Evolutionary conservation across 53 echinoderm and acorn worm species (phyloP).

Genomic region (Holothuria leucospilota): DNA sequence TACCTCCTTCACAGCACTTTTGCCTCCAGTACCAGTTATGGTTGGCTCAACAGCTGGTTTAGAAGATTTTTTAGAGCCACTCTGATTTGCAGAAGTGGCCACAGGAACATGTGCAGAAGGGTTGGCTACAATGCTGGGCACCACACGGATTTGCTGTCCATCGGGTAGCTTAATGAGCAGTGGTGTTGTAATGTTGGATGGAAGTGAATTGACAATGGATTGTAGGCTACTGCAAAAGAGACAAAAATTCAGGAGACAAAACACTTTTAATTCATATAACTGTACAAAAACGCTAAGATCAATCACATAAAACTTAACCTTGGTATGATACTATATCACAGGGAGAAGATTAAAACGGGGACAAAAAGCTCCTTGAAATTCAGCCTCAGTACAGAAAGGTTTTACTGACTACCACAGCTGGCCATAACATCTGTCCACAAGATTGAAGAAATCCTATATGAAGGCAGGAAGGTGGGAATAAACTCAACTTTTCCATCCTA

Average conservation of each 20-base stretch:
- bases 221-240: constrained; percentile 46
- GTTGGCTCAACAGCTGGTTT: neutral
- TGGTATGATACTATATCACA: no score
- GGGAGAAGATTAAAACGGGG: no score
- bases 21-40: constrained; percentile 1
- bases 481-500: no score
- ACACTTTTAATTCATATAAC: no score
- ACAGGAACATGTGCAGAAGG: constrained; percentile 77
- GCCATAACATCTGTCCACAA: no score
- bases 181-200: constrained; percentile 61
- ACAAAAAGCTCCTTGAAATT: no score
- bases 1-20: constrained; percentile 24
- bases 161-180: constrained; percentile 81
- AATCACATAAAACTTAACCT: no score
- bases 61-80: neutral
- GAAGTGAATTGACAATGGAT: constrained; percentile 57
- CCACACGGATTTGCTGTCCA: constrained; percentile 84
- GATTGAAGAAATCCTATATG: no score
- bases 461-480: no score
- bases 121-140: constrained; percentile 86
- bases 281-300: no score
- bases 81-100: constrained; percentile 78
- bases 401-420: no score
- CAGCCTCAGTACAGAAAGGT: no score
- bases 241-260: neutral